Base-by-base conservation (phyloP, 64 coral and sea anemone species). In the Pachyseris speciosa region DNA sequence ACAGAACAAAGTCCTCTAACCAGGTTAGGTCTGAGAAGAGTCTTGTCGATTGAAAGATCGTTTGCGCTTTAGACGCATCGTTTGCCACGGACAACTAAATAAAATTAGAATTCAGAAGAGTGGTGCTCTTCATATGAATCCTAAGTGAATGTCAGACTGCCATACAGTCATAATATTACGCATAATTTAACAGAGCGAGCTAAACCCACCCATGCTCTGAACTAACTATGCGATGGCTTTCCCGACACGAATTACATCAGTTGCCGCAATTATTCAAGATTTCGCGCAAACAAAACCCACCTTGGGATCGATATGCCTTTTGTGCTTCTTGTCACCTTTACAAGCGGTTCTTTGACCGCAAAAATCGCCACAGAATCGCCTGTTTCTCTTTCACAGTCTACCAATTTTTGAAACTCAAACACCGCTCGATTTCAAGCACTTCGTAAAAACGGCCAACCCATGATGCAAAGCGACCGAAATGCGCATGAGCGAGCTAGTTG, bases 361-460 rank as follows among this genome's bases (percentile, higher is more conserved):
- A 27, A 61, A 61, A 81, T 39, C 53, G 20, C 77, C 77, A 61
- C 34, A 81, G 53, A 81, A 81, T 81, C 51, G 77, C 51, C 77
- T 61, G 20, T 81, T 81, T 88, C 75, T 68, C 73, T 75, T 79
- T 79, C 74, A 72, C 84, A 93, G 74, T 69, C 63, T 87, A 43
- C 27, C 91, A 93, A 83, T 67, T 93, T 71, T 90, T 93, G 67
- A 89, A 96, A 86, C 95, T 96, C 95, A 96, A 93, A 96, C 95
- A 96, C 95, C 91, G 95, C 91, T 96, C 86, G 83, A 71, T 78
- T 96, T 96, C 89, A 89, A 92, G 81, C 94, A 95, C 95, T 93
- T 90, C 83, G 95, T 42, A 86, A 96, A 96, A 96, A 96, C 91
- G 95, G 95, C 91, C 86, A 96, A 60, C 95, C 95, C 95, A 96